A percentile compares a stretch with the other conserved stretches of the same genome.
Conservation (phyloP, 2,888 invertebrate genomes). For the Thymelicus acteon region DNA sequence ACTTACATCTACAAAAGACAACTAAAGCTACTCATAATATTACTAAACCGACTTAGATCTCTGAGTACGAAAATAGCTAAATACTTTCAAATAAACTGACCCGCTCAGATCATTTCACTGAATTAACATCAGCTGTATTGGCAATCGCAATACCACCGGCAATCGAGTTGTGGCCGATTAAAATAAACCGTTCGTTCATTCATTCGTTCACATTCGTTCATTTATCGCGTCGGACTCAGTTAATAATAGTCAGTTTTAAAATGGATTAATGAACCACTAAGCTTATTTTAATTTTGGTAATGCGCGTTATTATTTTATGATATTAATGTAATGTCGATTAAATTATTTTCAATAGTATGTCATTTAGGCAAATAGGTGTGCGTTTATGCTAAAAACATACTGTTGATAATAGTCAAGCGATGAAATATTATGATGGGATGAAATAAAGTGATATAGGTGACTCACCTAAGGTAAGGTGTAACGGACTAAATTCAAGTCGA, state of each 20-base stretch:
- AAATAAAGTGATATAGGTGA: background rate
- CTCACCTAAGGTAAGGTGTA: too few species aligned
- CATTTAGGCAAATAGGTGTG: background rate
- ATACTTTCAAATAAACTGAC: background rate
- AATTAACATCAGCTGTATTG: conserved; percentile 16
- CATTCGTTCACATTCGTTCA: background rate
- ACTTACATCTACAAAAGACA: too few species aligned
- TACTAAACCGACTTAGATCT: too few species aligned
- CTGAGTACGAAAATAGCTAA: background rate
- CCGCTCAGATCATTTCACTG: background rate
- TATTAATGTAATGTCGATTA: background rate
- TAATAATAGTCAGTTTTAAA: conserved; percentile 26
- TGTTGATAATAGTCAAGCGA: too few species aligned
- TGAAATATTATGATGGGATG: background rate
- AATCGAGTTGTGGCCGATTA: conserved; percentile 24
- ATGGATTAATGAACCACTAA: conserved; percentile 10
- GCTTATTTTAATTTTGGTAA: conserved; percentile 3
- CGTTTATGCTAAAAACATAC: background rate
- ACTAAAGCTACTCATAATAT: too few species aligned
- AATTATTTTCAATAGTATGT: background rate
- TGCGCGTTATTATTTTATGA: conserved; percentile 4
- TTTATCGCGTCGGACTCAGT: conserved; percentile 21
- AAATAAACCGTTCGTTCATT: conserved; percentile 9
- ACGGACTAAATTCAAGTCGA: too few species aligned
- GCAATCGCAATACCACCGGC: conserved; percentile 14